Base-by-base conservation (phyloP, 2,113 vertebrate species). In the Heterotilapia buettikoferi region DNA sequence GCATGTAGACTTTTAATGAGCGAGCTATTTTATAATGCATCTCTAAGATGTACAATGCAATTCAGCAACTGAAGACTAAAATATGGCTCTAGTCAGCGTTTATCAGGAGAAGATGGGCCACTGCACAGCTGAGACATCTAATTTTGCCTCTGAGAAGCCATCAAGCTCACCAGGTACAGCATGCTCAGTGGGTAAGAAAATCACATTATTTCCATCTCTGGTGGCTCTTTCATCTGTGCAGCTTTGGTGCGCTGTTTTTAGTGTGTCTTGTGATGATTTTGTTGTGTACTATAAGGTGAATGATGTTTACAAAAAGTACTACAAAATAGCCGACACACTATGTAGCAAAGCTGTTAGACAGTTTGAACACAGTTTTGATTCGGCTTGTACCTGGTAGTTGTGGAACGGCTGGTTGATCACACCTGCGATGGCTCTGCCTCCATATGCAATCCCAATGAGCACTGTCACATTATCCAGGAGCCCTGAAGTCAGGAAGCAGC, bases 331-430 rank as follows among this genome's bases (percentile, higher is more conserved):
- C 1, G 40, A 73, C 68, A 45, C 8, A 45, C 40, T 45, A 73
- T 18, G 1, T 45, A 45, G 14, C 66, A 73, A 73, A 73, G 40
- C 13, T 45, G 9, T 73, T 21, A 73, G 40, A 7, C 68, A 73
- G 21, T 73, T 11, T 47, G 21, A 73, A 73, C 38, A 26, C 21
- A 11, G 38, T 14, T 73, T 47, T 73, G 14, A 16, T 59, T 16
- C n/a, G 5, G n/a, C 90, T 52, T 26, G 68, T 97, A 99, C 98
- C 98, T 99, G 96, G 80, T 99, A 99, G 95, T 99, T 99, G 96
- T 98, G 99, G 94, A 98, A 99, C 1, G 99, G 99, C 92, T 99
- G 98, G 93, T 99, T 99, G 93, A 99, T 99, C 93, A 99, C 97
- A 71, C 99, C 98, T 85, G 98, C 99, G 43, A 99, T 99, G 54